Evolutionary conservation across 2,113 vertebrate species (phyloP).

Genomic region (Pimephales promelas): DNA sequence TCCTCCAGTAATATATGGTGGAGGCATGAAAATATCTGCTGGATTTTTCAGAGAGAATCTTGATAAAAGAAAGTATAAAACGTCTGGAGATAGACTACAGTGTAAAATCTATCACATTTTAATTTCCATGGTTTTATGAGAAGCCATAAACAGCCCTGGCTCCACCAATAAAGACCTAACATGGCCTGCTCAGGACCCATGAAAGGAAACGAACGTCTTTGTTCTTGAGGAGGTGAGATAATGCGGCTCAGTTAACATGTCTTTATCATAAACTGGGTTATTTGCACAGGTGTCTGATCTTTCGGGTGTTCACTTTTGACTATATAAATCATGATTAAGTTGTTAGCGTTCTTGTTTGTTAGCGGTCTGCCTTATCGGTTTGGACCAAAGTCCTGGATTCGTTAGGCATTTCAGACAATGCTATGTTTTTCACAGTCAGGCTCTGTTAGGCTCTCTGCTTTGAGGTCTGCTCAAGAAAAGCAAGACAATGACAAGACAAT

Average conservation of each 20-base stretch:
- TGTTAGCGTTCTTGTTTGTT: background rate
- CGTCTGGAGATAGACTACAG: conserved; percentile 5
- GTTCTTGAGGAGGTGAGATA: conserved; percentile 11
- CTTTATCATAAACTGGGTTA: conserved; percentile 30
- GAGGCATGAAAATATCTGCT: background rate
- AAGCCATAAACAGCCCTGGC: conserved; percentile 45
- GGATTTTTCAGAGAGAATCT: background rate
- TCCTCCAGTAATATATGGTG: background rate
- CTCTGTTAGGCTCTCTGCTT: background rate
- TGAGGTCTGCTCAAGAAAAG: conserved; percentile 10
- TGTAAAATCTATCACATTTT: conserved; percentile 30
- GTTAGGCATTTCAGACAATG: background rate
- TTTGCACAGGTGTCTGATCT: conserved; percentile 1
- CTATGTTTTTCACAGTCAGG: background rate
- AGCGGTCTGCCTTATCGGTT: background rate
- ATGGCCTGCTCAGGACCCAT: conserved; percentile 23
- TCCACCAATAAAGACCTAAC: conserved; percentile 27
- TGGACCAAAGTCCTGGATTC: background rate
- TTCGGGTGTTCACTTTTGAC: background rate
- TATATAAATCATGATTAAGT: background rate
- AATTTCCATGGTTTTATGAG: conserved; percentile 44
- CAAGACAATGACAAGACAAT: conserved; percentile 2
- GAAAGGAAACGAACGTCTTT: conserved; percentile 43
- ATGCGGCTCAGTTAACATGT: conserved; percentile 27
- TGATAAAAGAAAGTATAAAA: conserved; percentile 22